Evolutionary conservation across 1,140 invertebrate genomes (phyloP), one percentile per base, ranked within the genome.

Genomic region (Heliconius congener): DNA sequence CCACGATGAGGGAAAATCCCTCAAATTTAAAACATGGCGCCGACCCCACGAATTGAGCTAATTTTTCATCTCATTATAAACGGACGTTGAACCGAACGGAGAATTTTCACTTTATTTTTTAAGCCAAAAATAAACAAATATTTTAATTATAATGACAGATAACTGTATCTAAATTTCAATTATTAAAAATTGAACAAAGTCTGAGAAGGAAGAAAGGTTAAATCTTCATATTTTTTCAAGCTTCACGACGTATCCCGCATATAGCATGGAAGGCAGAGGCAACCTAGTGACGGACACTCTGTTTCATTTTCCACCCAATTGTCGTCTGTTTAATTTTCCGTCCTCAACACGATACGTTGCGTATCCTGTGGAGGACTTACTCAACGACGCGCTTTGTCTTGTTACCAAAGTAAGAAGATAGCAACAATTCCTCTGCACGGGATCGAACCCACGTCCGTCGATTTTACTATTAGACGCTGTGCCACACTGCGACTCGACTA

Each of bases 41-140:
- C 76, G 34, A 72, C 70, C 76, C 76, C 39, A 71, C 66, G 76
- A 52, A 50, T 37, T 34, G 74, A 42, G 42, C 74, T 70, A 70
- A 76, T 76, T 76, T 76, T 77, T 77, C 34, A 60, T 37, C 50
- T 52, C 70, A 77, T 77, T 77, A 71, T 72, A 72, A 76, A 46
- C 37, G 57, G 66, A 60, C 66, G 37, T 70, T 50, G 75, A 76
- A 19, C 39, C 27, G 60, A 46, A 70, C 27, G 60, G 60, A 16
- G 60, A 66, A 66, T 66, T 66, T 66, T 8, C 30, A 30, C 46
- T 52, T 27, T 19, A 34, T 74, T 52, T 34, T 74, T 74, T 74
- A 30, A 74, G 27, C 9, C 1, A 8, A 34, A 46, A 74, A 34
- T 52, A 19, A 74, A 30, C 46, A 52, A 50, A 52, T 50, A 74